phyloP scores from a whole-genome alignment of 2,797 vertebrate species.

The Enteromius anoplus region DNA sequence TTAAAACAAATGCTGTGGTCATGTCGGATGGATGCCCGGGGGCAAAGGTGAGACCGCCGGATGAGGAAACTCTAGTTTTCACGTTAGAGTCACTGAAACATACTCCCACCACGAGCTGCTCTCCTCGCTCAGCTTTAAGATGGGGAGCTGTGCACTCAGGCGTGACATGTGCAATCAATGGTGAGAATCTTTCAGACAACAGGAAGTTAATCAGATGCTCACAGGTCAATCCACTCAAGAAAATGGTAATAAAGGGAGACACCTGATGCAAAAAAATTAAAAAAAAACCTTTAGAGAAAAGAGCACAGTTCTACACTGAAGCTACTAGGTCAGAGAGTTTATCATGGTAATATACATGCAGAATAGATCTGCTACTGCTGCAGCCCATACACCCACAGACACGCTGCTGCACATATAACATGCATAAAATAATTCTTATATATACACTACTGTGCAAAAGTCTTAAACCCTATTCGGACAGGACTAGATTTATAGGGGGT shows the following conservation, averaged over 20 bases:
- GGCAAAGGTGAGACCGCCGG: neutral
- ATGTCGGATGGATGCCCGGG: constrained; percentile 39
- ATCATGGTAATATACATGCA: neutral
- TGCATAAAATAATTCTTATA: neutral
- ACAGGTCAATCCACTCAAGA: constrained; percentile 26
- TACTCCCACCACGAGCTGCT: neutral
- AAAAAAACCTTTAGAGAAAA: neutral
- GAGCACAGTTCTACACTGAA: neutral
- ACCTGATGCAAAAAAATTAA: neutral
- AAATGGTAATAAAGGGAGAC: neutral
- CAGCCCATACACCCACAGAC: neutral
- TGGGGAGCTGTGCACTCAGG: constrained; percentile 11
- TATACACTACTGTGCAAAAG: neutral
- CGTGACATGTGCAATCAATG: constrained; percentile 42
- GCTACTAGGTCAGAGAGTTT: neutral
- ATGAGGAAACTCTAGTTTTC: constrained; percentile 27
- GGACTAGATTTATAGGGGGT: no score
- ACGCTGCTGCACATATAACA: neutral
- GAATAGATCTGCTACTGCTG: neutral
- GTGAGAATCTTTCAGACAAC: constrained; percentile 39
- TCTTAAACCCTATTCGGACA: no score
- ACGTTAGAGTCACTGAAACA: constrained; percentile 1
- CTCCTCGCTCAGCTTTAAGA: constrained; percentile 15
- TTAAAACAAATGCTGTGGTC: constrained; percentile 43
- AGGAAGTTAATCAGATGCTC: constrained; percentile 43